Evolutionary conservation across 2,113 vertebrate genomes (phyloP), one percentile per base, ranked within the genome.

Genomic region (Melanocharis versteri): DNA sequence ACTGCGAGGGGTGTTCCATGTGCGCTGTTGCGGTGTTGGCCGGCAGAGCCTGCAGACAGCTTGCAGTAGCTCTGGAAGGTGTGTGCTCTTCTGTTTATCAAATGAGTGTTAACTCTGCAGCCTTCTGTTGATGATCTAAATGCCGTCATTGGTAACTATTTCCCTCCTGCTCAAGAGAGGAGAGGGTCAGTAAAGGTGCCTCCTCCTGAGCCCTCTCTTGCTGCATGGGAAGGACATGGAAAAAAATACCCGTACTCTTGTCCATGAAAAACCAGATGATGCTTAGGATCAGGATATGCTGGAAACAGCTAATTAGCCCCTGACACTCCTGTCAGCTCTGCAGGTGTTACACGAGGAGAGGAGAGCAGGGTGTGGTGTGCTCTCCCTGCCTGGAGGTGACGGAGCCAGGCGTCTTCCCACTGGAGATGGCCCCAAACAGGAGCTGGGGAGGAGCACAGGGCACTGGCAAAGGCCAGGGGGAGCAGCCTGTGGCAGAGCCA

Each of bases 61-160:
- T 90, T 96, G 93, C 91, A 58, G 91, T n/a, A 77, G 78, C 82
- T 77, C 81, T 91, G 75, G 75, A 96, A 97, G 85, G 90, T 96
- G 73, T 86, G 90, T 69, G 82, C 75, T 85, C 75, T 93, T 87
- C 87, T 83, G 56, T 91, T 94, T 70, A 70, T 80, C 75, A 23
- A 60, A 78, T 31, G 58, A 95, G n/a, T 81, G 83, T 88, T 95
- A 83, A 61, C 85, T 88, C 93, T 90, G 68, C 78, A 80, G 82
- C 87, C 87, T 93, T 90, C 87, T 93, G 93, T 90, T 85, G 93
- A n/a, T 89, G 58, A 95, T 92, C 77, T 91, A 73, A 94, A 91
- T 95, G 82, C 94, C 17, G 15, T 61, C 78, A 53, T 73, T 0
- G 0, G 61, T 92, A 76, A 81, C 88, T 71, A 23, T 93, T 94